phyloP scores from a whole-genome alignment of 2,113 vertebrate species.

The Rhabdornis inornatus region DNA sequence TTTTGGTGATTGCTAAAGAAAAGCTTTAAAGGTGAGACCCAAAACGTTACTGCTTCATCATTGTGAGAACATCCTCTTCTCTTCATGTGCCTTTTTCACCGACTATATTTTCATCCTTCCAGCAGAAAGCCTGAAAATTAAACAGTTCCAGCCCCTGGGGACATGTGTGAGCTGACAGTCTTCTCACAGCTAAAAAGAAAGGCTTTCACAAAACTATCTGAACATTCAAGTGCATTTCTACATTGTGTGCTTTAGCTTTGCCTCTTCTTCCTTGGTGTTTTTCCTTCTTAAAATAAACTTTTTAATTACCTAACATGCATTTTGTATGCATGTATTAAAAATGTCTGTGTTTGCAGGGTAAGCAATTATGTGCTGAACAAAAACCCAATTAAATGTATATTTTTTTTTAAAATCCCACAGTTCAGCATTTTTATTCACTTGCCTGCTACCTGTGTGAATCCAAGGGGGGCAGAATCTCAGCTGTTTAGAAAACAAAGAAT shows the following conservation, averaged over 20 bases:
- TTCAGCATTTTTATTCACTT: constrained; percentile 18
- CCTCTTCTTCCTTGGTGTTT: background rate
- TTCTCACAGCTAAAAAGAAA: constrained; percentile 65
- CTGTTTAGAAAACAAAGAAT: background rate
- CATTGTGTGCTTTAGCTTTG: background rate
- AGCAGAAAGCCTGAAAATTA: constrained; percentile 70
- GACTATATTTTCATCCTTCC: constrained; percentile 53
- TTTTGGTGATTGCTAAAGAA: constrained; percentile 13
- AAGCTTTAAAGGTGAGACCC: background rate
- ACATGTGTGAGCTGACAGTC: constrained; percentile 35
- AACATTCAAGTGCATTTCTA: background rate
- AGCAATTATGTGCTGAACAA: background rate
- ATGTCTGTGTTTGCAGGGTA: background rate
- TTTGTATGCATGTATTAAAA: background rate
- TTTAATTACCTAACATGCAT: background rate
- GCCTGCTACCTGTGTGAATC: constrained; percentile 8
- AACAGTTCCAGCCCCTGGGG: constrained; percentile 63
- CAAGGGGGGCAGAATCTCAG: background rate
- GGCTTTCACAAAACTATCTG: background rate
- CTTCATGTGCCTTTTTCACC: constrained; percentile 24
- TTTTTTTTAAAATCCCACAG: fast-evolving
- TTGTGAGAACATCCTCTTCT: background rate
- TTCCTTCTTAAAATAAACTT: background rate
- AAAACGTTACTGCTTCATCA: background rate
- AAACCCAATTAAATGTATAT: background rate